Percentiles rank a stretch among this genome's conserved stretches.
phyloP scores from a whole-genome alignment of 2,888 invertebrate species.

The Tenthredo mesomela region DNA sequence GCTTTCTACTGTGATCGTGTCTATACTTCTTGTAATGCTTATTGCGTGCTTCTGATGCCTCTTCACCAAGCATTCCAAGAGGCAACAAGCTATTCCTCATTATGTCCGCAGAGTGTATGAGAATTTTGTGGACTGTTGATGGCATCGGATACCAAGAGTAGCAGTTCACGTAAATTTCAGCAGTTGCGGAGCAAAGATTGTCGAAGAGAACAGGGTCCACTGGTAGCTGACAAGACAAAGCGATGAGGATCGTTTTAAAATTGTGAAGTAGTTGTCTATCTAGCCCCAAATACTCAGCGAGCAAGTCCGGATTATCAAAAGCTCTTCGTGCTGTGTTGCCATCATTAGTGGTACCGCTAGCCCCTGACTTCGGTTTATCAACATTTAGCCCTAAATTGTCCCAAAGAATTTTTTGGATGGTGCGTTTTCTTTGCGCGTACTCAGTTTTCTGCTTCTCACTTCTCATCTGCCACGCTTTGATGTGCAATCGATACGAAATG shows the following conservation, averaged over 20 bases:
- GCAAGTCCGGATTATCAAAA: slow-evolving; percentile 42
- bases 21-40: slow-evolving; percentile 54
- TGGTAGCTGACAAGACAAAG: slow-evolving; percentile 53
- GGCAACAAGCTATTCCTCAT: slow-evolving; percentile 52
- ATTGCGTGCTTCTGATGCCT: slow-evolving; percentile 52
- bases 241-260: slow-evolving; percentile 50
- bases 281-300: slow-evolving; percentile 25
- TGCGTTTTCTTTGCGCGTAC: too few relatives aligned
- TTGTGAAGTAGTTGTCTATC: slow-evolving; percentile 45
- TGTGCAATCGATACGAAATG: slow-evolving; percentile 36
- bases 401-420: slow-evolving; percentile 49
- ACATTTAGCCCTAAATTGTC: slow-evolving; percentile 48
- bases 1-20: slow-evolving; percentile 48
- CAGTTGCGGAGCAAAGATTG: slow-evolving; percentile 37
- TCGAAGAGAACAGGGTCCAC: slow-evolving; percentile 42
- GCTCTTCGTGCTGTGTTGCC: slow-evolving; percentile 53
- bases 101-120: slow-evolving; percentile 53
- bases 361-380: slow-evolving; percentile 47
- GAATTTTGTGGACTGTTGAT: slow-evolving; percentile 53
- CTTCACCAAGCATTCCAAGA: slow-evolving; percentile 55
- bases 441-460: too few relatives aligned
- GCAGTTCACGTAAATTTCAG: slow-evolving; percentile 49
- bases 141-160: slow-evolving; percentile 55
- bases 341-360: slow-evolving; percentile 54
- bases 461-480: too few relatives aligned